Percentiles rank a stretch among this genome's conserved stretches.
These are phyloP conservation scores for Scolanthus callimorphus DNA, from an alignment of 92 coral and sea anemone genomes.

Conservation along the genomic window DNA sequence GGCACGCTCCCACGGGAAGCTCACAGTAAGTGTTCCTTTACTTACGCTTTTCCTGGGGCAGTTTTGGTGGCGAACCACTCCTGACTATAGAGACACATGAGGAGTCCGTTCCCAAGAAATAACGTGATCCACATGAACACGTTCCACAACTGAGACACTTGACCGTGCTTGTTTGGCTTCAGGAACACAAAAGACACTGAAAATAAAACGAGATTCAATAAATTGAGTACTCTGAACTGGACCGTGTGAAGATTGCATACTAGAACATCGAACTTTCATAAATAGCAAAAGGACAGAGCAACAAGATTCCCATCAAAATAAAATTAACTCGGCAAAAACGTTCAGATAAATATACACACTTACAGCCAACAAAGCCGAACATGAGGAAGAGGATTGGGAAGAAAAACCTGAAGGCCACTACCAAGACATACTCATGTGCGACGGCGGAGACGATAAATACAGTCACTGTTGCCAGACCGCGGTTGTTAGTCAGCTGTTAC, in stretches of 20 bases:
- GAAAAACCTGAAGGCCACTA: conserved; percentile 82
- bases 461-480: conserved; percentile 59
- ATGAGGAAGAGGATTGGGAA: conserved; percentile 79
- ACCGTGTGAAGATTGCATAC: too few relatives aligned
- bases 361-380: conserved; percentile 94
- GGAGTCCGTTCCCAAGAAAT: conserved; percentile 82
- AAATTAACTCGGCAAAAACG: too few relatives aligned
- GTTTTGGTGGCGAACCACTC: conserved; percentile 89
- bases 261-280: too few relatives aligned
- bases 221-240: too few relatives aligned
- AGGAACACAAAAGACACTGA: conserved; percentile 87
- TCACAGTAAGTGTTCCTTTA: conserved; percentile 3
- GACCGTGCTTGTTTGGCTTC: conserved; percentile 65
- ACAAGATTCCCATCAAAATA: too few relatives aligned
- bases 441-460: conserved; percentile 85
- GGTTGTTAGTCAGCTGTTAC: conserved; percentile 53
- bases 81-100: conserved; percentile 91
- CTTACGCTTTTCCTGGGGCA: conserved; percentile 91
- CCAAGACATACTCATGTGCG: conserved; percentile 88
- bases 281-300: too few relatives aligned
- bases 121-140: conserved; percentile 92
- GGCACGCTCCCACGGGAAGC: too few relatives aligned
- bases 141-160: conserved; percentile 83
- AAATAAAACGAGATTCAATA: too few relatives aligned
- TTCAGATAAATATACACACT: too few relatives aligned